Conservation (phyloP, 1,140 invertebrate genomes). For the Nebria ingens region DNA sequence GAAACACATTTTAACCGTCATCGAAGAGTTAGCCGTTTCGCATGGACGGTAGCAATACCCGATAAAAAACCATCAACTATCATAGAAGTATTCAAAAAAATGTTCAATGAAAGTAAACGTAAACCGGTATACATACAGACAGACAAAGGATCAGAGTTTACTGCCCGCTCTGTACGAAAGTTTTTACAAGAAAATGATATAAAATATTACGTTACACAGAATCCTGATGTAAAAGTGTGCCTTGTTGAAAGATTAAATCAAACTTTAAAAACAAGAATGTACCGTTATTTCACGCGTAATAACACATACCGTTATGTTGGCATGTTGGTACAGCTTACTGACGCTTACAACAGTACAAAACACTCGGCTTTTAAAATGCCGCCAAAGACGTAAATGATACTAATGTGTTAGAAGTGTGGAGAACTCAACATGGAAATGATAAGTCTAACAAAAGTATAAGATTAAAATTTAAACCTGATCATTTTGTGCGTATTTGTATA, state of each 20-base stretch:
- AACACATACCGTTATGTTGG: conserved; percentile 30
- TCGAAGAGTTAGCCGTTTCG: too few species aligned
- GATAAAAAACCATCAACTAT: too few species aligned
- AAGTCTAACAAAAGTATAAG: too few species aligned
- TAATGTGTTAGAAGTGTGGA: conserved; percentile 28
- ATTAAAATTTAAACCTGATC: too few species aligned
- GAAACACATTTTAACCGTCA: too few species aligned
- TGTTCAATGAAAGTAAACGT: conserved; percentile 15
- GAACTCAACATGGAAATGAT: conserved; percentile 23
- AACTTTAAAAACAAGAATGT: conserved; percentile 35
- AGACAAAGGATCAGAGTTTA: conserved; percentile 26
- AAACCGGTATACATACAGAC: conserved; percentile 22
- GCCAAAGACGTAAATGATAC: conserved; percentile 24
- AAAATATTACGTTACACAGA: conserved; percentile 31
- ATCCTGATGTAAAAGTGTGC: conserved; percentile 32
- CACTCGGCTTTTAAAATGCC: conserved; percentile 27
- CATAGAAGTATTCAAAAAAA: conserved; percentile 12
- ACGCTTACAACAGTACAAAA: conserved; percentile 28
- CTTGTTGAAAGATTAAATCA: conserved; percentile 35
- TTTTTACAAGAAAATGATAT: conserved; percentile 25
- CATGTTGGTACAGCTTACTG: conserved; percentile 29
- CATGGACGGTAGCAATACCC: too few species aligned
- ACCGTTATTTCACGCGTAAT: conserved; percentile 31
- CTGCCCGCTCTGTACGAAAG: conserved; percentile 18
- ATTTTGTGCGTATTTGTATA: too few species aligned